Percentiles rank a stretch among this genome's conserved stretches.
Evolutionary conservation across 2,113 vertebrate species (phyloP).

Genomic region (Fregata magnificens): DNA sequence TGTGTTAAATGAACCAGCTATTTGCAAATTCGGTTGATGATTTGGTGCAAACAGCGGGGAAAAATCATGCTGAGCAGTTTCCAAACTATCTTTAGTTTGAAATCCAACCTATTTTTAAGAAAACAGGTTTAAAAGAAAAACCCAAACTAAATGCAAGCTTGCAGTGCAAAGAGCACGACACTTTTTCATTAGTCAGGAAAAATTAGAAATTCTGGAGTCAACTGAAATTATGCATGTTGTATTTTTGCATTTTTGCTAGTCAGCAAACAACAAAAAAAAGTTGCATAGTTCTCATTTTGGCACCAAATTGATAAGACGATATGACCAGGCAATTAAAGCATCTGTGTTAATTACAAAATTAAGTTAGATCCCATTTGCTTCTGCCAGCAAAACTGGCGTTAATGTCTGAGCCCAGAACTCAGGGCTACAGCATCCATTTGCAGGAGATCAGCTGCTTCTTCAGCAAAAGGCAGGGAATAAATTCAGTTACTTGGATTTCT

Average conservation of each 20-base stretch:
- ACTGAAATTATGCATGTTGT: background rate
- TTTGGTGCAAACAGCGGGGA: background rate
- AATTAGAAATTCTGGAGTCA: background rate
- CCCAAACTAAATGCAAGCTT: background rate
- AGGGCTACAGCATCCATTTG: background rate
- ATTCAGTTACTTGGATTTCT: background rate
- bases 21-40: background rate
- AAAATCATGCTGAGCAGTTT: background rate
- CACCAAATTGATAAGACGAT: background rate
- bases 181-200: background rate
- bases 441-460: background rate
- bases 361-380: background rate
- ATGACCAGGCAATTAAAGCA: background rate
- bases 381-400: background rate
- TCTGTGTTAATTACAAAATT: background rate
- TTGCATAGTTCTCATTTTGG: background rate
- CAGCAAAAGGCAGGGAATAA: background rate
- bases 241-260: background rate
- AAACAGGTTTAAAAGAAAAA: background rate
- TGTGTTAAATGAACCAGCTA: background rate
- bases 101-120: background rate
- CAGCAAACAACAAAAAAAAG: background rate
- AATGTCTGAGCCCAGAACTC: background rate
- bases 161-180: fast-evolving
- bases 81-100: background rate